Evolutionary conservation across 2,113 vertebrate genomes (phyloP).

Genomic region (Prinia subflava): DNA sequence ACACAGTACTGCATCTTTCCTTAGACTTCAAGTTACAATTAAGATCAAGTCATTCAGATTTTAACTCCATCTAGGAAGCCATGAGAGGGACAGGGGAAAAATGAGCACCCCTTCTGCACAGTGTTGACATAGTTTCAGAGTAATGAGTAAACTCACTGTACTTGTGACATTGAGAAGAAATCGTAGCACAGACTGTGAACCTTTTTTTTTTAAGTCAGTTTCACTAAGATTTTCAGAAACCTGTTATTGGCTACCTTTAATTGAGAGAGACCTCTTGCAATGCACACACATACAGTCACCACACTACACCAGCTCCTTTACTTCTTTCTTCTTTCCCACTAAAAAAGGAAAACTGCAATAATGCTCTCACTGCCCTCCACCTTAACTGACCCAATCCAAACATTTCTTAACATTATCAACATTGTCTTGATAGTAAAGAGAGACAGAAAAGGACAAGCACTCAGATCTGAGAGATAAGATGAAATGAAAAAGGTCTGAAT

Average conservation of each 20-base stretch:
- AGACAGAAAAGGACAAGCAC: neutral
- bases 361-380: neutral
- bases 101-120: fast-evolving
- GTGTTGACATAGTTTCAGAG: neutral
- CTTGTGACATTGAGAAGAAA: neutral
- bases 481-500: neutral
- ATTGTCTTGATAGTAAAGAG: neutral
- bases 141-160: neutral
- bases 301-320: neutral
- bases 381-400: neutral
- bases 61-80: neutral
- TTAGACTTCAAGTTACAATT: neutral
- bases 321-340: neutral
- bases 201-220: neutral
- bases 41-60: neutral
- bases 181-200: neutral
- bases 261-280: neutral
- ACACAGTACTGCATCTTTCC: neutral
- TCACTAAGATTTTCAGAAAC: neutral
- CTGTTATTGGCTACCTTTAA: neutral
- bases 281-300: neutral
- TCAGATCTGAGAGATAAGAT: neutral
- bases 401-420: neutral
- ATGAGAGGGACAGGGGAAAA: neutral
- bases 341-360: neutral